Evolutionary conservation across 2,888 invertebrate genomes (phyloP).

Genomic region (Chloromyia formosa): DNA sequence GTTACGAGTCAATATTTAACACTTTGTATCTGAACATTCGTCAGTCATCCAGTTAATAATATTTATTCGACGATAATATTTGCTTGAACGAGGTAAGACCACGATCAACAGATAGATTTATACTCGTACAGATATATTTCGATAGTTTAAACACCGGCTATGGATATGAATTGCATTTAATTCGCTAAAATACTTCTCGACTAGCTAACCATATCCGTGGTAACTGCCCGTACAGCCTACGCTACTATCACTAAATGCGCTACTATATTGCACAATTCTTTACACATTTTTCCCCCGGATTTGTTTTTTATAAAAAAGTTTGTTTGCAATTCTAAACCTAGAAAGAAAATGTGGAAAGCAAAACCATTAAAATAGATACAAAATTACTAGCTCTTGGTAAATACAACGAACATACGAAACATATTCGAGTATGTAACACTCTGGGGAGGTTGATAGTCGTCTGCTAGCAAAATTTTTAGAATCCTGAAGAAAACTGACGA

Average conservation of each 20-base stretch:
- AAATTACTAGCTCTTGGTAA: not conserved
- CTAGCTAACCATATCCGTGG: not conserved
- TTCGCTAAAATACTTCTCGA: too few species aligned
- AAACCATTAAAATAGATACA: not conserved
- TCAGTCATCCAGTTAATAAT: not conserved
- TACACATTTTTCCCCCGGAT: not conserved
- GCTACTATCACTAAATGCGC: not conserved
- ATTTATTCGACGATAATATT: not conserved
- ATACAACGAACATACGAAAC: not conserved
- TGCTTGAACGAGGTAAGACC: not conserved
- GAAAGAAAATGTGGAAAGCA: not conserved
- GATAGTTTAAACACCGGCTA: too few species aligned
- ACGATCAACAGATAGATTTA: not conserved
- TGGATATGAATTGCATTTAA: too few species aligned
- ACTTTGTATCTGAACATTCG: not conserved
- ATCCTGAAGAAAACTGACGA: too few species aligned
- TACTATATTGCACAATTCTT: not conserved
- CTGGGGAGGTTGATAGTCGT: too few species aligned
- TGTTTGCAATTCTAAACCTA: constrained; percentile 2
- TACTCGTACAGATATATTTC: not conserved
- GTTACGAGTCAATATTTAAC: not conserved
- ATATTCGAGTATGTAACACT: too few species aligned
- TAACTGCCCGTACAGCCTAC: not conserved
- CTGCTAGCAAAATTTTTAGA: too few species aligned
- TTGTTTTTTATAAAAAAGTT: not conserved